A percentile compares a stretch with the other conserved stretches of the same genome.
These are phyloP conservation scores for Malurus cyaneus DNA, from an alignment of 2,113 vertebrate genomes.

Conservation along the genomic window DNA sequence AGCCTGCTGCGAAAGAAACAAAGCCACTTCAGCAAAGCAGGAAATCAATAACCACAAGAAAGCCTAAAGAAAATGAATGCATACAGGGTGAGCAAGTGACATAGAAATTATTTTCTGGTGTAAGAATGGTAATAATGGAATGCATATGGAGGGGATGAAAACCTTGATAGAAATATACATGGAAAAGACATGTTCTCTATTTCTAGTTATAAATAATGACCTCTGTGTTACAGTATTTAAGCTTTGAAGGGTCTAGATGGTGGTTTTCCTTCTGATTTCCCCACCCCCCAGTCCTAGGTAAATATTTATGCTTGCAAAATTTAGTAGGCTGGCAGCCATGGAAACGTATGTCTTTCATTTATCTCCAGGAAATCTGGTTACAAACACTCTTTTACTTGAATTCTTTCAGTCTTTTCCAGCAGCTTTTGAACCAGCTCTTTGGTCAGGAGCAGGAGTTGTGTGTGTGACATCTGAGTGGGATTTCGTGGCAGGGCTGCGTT, in stretches of 20 bases:
- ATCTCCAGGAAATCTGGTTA: conserved; percentile 40
- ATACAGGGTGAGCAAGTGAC: conserved; percentile 29
- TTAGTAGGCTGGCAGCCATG: conserved; percentile 41
- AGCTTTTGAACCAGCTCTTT: background rate
- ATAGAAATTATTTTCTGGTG: conserved; percentile 49
- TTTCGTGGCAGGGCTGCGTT: background rate
- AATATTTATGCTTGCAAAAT: conserved; percentile 66
- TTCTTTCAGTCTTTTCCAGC: conserved; percentile 16
- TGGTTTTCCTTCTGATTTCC: conserved; percentile 24
- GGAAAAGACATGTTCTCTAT: conserved; percentile 9
- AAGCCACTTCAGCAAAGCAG: conserved; percentile 51
- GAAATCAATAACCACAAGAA: conserved; percentile 68
- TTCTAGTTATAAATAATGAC: conserved; percentile 55
- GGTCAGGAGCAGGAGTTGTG: background rate
- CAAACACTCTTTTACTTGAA: conserved; percentile 44
- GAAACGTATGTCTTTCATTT: conserved; percentile 49
- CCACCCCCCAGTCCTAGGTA: conserved; percentile 18
- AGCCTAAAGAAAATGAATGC: conserved; percentile 52
- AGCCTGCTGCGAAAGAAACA: conserved; percentile 46
- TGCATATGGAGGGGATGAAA: conserved; percentile 17
- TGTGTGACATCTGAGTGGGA: fast-evolving
- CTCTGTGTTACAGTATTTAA: conserved; percentile 27
- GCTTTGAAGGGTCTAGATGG: conserved; percentile 36
- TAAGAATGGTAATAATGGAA: conserved; percentile 49
- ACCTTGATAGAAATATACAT: background rate